Percentiles rank a stretch among this genome's conserved stretches.
Evolutionary conservation across 1,140 invertebrate species (phyloP).

Genomic region (Psix sp.): DNA sequence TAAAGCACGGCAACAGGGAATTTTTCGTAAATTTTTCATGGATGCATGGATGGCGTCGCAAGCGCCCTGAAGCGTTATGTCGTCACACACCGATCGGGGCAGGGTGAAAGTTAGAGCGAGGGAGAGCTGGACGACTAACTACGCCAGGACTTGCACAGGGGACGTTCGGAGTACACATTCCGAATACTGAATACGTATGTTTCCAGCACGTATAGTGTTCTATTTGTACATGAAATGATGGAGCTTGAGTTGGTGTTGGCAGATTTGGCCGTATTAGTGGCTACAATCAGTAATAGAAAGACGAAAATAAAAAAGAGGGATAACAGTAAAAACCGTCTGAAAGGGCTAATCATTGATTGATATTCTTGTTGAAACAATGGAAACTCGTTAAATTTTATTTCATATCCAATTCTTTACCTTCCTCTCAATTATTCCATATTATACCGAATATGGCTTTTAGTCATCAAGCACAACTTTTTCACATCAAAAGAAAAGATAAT

Average conservation of each 20-base stretch:
- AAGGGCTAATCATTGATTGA: constrained; percentile 53
- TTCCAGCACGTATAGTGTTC: constrained; percentile 34
- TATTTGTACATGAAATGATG: constrained; percentile 42
- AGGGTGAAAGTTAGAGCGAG: constrained; percentile 64
- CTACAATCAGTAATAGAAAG: constrained; percentile 44
- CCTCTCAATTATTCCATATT: no score
- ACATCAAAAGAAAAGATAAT: no score
- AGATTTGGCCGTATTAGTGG: constrained; percentile 32
- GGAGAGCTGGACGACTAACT: constrained; percentile 69
- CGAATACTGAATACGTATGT: constrained; percentile 64
- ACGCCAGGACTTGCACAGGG: constrained; percentile 56
- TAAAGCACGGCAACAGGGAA: constrained; percentile 7
- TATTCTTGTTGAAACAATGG: constrained; percentile 39
- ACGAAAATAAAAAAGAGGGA: constrained; percentile 44
- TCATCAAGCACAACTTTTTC: no score
- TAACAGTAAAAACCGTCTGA: constrained; percentile 20
- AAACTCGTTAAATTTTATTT: constrained; percentile 28
- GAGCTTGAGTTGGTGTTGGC: constrained; percentile 34
- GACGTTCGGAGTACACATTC: constrained; percentile 60
- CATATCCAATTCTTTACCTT: no score
- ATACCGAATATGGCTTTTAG: no score
- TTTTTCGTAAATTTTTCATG: constrained; percentile 29
- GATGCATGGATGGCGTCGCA: constrained; percentile 9
- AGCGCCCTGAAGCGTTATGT: constrained; percentile 50
- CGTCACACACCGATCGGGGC: constrained; percentile 53